A percentile compares a stretch with the other conserved stretches of the same genome.
These are phyloP conservation scores for Sinotaia quadrata DNA, from an alignment of 2,888 invertebrate species.

Conservation along the genomic window DNA sequence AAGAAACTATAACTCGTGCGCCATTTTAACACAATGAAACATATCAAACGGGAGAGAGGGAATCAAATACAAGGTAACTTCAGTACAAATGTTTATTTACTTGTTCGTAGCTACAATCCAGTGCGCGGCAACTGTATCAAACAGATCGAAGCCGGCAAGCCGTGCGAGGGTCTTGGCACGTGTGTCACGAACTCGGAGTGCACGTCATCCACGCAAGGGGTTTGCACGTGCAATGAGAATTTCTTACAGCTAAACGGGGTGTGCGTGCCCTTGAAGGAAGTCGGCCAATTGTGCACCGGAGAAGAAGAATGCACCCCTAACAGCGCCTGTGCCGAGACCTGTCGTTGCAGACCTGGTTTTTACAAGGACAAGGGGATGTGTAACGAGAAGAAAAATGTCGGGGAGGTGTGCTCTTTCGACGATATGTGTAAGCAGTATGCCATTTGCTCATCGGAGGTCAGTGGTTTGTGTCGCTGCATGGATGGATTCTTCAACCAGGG, in stretches of 20 bases:
- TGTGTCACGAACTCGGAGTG: slow-evolving; percentile 29
- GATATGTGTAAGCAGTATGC: slow-evolving; percentile 27
- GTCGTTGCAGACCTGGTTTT: slow-evolving; percentile 8
- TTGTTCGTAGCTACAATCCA: slow-evolving; percentile 10
- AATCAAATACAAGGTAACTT: too few species aligned
- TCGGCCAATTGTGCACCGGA: slow-evolving; percentile 20
- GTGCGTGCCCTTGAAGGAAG: slow-evolving; percentile 30
- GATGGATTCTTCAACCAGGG: slow-evolving; percentile 15
- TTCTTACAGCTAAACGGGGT: slow-evolving; percentile 12
- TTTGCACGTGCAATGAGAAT: slow-evolving; percentile 24
- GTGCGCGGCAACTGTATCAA: slow-evolving; percentile 23
- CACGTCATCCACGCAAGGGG: slow-evolving; percentile 21
- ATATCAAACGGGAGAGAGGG: too few species aligned
- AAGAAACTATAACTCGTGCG: too few species aligned
- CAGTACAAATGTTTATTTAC: too few species aligned
- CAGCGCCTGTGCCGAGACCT: slow-evolving; percentile 24
- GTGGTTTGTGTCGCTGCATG: slow-evolving; percentile 15
- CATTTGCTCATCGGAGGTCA: slow-evolving; percentile 18
- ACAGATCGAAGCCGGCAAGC: slow-evolving; percentile 16
- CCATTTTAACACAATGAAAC: too few species aligned
- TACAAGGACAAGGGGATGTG: slow-evolving; percentile 19
- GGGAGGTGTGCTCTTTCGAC: slow-evolving; percentile 23
- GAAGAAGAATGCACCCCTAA: slow-evolving; percentile 29
- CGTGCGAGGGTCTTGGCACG: slow-evolving; percentile 22
- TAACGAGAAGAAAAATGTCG: slow-evolving; percentile 20